Percentiles rank a stretch among this genome's conserved stretches.
Conservation (phyloP, 2,113 vertebrate genomes). For the Carassius gibelio region DNA sequence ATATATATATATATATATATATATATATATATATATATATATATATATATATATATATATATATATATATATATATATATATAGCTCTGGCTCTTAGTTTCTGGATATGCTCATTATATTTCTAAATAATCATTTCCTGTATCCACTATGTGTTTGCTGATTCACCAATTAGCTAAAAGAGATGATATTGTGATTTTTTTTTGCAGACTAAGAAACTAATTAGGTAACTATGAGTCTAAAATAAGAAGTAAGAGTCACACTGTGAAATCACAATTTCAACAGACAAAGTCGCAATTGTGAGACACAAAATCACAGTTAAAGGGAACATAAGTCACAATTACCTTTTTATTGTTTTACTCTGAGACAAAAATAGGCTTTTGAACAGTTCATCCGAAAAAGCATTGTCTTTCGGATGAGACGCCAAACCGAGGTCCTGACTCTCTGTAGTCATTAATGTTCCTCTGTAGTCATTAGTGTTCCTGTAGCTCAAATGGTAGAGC, state of each 20-base stretch:
- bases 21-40: not conserved
- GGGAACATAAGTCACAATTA: not conserved
- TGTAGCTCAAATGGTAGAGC: too few relatives aligned
- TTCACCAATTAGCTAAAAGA: conserved; percentile 14
- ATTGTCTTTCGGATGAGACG: too few relatives aligned
- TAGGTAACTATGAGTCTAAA: not conserved
- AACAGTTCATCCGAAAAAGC: not conserved
- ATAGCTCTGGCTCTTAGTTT: conserved; percentile 1
- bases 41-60: not conserved
- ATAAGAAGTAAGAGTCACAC: not conserved
- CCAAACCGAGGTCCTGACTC: too few relatives aligned
- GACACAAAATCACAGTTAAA: not conserved
- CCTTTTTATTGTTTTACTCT: not conserved
- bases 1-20: not conserved
- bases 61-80: not conserved
- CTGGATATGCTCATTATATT: conserved; percentile 19
- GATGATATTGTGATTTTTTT: not conserved
- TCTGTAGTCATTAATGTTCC: too few relatives aligned
- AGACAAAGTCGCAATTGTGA: not conserved
- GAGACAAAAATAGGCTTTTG: not conserved
- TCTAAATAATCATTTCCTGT: not conserved
- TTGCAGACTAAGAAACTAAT: not conserved
- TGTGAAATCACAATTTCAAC: not conserved
- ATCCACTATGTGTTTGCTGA: not conserved
- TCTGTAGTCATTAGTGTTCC: too few relatives aligned